Evolutionary conservation across 2,797 vertebrate genomes (phyloP).

Genomic region (Spondyliosoma cantharus): DNA sequence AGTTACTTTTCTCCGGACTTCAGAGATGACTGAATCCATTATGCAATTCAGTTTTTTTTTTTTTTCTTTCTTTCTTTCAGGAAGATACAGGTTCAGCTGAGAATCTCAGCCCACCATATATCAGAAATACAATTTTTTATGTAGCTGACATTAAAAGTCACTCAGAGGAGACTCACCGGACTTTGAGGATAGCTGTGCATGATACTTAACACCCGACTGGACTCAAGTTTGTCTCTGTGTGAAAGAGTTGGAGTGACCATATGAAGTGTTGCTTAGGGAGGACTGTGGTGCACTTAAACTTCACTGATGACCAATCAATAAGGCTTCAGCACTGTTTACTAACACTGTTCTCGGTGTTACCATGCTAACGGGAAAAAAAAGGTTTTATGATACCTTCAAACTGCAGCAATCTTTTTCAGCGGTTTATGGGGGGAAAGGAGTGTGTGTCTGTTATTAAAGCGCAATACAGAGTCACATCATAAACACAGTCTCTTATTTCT

Average conservation of each 20-base stretch:
- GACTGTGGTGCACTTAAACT: conserved; percentile 50
- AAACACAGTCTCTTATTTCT: conserved; percentile 12
- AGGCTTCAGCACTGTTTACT: conserved; percentile 79
- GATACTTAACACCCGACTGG: conserved; percentile 15
- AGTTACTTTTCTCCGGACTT: conserved; percentile 29
- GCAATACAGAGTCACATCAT: conserved; percentile 34
- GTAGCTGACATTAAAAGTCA: conserved; percentile 35
- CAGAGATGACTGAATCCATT: conserved; percentile 57
- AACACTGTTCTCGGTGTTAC: conserved; percentile 54
- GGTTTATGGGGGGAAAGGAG: neutral
- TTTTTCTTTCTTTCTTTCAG: conserved; percentile 41
- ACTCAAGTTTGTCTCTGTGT: conserved; percentile 19
- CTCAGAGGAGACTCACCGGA: conserved; percentile 1
- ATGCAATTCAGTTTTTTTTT: conserved; percentile 72
- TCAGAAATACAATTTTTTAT: conserved; percentile 40
- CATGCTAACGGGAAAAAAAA: conserved; percentile 56
- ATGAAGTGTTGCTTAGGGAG: conserved; percentile 68
- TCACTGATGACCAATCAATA: conserved; percentile 59
- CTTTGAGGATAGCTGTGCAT: neutral
- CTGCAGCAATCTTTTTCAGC: neutral
- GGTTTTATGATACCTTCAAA: conserved; percentile 23
- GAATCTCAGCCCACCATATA: conserved; percentile 48
- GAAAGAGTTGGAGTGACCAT: conserved; percentile 53
- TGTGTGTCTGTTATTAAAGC: conserved; percentile 17
- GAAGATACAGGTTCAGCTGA: conserved; percentile 72